phyloP scores from a whole-genome alignment of 1,140 invertebrate genomes.

The Scaptomyza montana region DNA sequence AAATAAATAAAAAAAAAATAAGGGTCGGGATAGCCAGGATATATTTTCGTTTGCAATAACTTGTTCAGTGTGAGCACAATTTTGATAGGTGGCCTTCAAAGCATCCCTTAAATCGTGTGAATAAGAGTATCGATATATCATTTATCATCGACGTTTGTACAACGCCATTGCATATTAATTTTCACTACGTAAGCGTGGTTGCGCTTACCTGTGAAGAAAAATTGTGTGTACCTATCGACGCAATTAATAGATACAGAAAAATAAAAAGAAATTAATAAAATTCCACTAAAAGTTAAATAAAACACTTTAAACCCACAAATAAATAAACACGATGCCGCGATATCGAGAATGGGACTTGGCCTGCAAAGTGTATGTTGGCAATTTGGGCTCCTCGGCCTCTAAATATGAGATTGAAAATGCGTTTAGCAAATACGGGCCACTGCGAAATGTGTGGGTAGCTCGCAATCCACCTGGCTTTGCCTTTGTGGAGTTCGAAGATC shows the following conservation, averaged over 20 bases:
- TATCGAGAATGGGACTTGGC: constrained; percentile 96
- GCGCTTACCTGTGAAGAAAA: constrained; percentile 29
- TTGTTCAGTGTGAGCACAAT: background rate
- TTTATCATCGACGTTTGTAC: background rate
- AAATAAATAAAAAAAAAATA: background rate
- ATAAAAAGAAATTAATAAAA: background rate
- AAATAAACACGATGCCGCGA: constrained; percentile 86
- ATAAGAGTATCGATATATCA: constrained; percentile 8
- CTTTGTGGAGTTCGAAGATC: constrained; percentile 99
- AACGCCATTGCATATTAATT: constrained; percentile 22
- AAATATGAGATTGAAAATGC: constrained; percentile 96
- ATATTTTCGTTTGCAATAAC: background rate
- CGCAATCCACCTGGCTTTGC: constrained; percentile 97
- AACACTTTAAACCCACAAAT: constrained; percentile 1
- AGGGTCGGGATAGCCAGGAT: background rate
- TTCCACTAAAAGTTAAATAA: constrained; percentile 4
- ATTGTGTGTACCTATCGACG: constrained; percentile 46
- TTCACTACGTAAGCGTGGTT: constrained; percentile 49
- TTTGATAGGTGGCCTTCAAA: background rate
- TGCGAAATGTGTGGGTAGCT: constrained; percentile 99
- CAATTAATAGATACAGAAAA: constrained; percentile 32
- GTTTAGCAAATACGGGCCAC: constrained; percentile 96
- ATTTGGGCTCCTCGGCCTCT: constrained; percentile 95
- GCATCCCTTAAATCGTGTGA: background rate
- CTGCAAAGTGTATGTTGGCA: constrained; percentile 99